Base-by-base conservation (phyloP, 2,888 invertebrate genomes). In the Nephrotoma guestfalica region DNA sequence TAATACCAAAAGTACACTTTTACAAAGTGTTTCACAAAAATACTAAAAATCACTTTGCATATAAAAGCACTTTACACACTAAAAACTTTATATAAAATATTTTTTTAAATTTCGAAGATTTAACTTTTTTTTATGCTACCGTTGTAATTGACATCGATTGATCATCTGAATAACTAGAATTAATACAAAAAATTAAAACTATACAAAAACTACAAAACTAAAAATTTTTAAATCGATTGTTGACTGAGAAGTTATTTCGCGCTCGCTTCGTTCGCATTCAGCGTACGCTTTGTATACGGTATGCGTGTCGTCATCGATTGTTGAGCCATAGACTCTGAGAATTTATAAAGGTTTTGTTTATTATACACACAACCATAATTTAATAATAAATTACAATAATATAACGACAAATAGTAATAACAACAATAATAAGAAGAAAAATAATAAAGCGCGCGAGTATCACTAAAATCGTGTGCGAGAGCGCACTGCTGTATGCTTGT, bases 111-210 rank as follows among this genome's bases (percentile, higher is more conserved):
- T 30, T 30, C 30, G 30, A 30, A 30, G 3, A 30, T 30, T 30
- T 30, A 71, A 30, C 42, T 41, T 84, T 83, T 30, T 30, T 84
- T 84, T 84, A 84, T 41, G 84, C 84, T 84, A 84, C 84, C 84
- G 84, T 84, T 41, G 41, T 41, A 84, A 84, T 41, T 84, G 84
- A 84, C 41, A 84, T 84, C 84, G 42, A 84, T 84, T 84, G 84
- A 84, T 84, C 84, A 84, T 84, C 84, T 84, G 84, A 84, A 84
- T 84, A 41, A 15, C 42, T 84, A 42, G 42, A 84, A 84, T 84
- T 42, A 84, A 84, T 41, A 84, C 15, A 84, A 84, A 84, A 41
- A 41, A 84, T 84, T 84, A 84, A 84, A 84, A 84, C 42, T 41
- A 30, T 30, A 41, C 84, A 84, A 84, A 84, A 84, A 84, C 42